Percentiles rank a stretch among this genome's conserved stretches.
Conservation (phyloP, 2,797 vertebrate genomes). For the Myotis myotis region DNA sequence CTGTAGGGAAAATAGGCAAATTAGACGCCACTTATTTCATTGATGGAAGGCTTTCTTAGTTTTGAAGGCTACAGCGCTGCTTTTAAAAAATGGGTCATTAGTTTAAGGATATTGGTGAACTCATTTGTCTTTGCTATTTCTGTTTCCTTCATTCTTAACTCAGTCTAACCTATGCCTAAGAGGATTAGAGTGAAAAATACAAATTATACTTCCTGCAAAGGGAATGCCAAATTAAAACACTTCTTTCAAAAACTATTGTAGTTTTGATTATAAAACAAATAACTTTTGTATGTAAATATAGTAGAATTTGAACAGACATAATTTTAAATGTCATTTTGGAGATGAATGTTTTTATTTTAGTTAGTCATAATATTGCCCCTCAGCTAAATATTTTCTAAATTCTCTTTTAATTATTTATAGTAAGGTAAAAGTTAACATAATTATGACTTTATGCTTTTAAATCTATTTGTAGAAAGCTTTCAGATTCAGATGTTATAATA, state of each 20-base stretch:
- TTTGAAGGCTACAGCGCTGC: not conserved
- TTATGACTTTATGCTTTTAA: constrained; percentile 38
- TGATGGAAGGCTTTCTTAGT: not conserved
- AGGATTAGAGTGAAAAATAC: constrained; percentile 77
- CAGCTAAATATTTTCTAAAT: constrained; percentile 49
- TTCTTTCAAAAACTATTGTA: constrained; percentile 47
- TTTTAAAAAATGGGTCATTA: constrained; percentile 41
- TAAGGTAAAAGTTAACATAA: constrained; percentile 41
- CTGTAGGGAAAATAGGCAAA: not conserved
- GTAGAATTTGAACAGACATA: constrained; percentile 39
- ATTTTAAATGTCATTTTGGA: not conserved
- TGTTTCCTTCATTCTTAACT: constrained; percentile 83
- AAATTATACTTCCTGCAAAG: constrained; percentile 79
- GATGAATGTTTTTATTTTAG: constrained; percentile 40
- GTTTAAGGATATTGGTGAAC: constrained; percentile 67
- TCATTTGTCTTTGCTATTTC: constrained; percentile 80
- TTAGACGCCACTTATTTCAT: not conserved
- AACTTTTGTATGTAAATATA: not conserved
- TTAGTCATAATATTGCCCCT: constrained; percentile 33
- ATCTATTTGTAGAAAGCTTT: constrained; percentile 36
- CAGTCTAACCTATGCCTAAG: constrained; percentile 78
- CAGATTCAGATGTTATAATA: constrained; percentile 24
- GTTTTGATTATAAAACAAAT: constrained; percentile 62
- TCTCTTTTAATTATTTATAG: constrained; percentile 37
- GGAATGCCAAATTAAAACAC: constrained; percentile 62